A percentile compares a stretch with the other conserved stretches of the same genome.
Evolutionary conservation across 2,888 invertebrate genomes (phyloP).

Genomic region (Parnassius mnemosyne): DNA sequence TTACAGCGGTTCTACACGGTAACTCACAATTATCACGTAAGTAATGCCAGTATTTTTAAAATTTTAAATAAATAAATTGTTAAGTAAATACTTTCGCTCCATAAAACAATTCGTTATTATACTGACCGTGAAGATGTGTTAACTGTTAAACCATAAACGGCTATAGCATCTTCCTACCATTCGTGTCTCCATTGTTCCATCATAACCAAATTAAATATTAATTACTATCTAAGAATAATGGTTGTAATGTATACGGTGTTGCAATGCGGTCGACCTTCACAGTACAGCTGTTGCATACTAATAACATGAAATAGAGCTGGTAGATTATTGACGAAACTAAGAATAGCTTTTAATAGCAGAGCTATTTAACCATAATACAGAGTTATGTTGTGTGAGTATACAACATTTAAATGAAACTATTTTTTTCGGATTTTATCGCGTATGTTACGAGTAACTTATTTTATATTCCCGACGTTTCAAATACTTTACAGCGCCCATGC

Average conservation of each 20-base stretch:
- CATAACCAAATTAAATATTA: slow-evolving; percentile 23
- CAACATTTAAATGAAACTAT: too few species aligned
- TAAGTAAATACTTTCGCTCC: too few species aligned
- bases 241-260: slow-evolving; percentile 23
- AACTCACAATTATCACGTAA: too few species aligned
- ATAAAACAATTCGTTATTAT: too few species aligned
- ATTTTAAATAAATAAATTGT: too few species aligned
- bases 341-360: slow-evolving; percentile 2
- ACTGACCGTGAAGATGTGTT: too few species aligned
- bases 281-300: slow-evolving; percentile 14
- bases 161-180: slow-evolving; percentile 1
- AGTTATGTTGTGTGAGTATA: neutral
- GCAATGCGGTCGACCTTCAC: slow-evolving; percentile 23
- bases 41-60: too few species aligned
- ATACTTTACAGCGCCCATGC: too few species aligned
- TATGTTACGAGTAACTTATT: too few species aligned
- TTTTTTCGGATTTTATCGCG: too few species aligned
- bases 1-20: too few species aligned
- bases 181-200: slow-evolving; percentile 20
- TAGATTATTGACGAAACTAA: slow-evolving; percentile 1
- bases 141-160: neutral
- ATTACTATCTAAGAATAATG: slow-evolving; percentile 16
- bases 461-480: too few species aligned
- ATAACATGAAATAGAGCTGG: slow-evolving; percentile 18
- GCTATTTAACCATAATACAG: slow-evolving; percentile 1